Evolutionary conservation across 2,113 vertebrate genomes (phyloP).

Genomic region (Cichladusa arquata): DNA sequence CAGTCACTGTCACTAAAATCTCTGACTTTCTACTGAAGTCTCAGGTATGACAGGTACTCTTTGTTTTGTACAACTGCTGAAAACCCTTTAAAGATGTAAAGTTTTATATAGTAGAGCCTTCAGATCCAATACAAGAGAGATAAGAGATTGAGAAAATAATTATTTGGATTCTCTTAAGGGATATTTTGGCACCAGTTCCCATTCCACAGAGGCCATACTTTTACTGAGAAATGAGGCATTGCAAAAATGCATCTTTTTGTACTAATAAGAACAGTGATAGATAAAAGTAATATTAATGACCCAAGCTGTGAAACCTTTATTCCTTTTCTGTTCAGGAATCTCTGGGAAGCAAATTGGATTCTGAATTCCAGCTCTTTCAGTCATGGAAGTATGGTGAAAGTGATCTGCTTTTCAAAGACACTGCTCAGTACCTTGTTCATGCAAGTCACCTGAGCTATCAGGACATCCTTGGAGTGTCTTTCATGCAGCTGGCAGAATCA

Average conservation of each 20-base stretch:
- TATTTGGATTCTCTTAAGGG: background rate
- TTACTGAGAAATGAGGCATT: background rate
- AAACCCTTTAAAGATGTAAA: background rate
- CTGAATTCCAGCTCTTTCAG: conserved; percentile 81
- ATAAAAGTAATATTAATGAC: background rate
- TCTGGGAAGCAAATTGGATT: conserved; percentile 61
- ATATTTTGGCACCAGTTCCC: background rate
- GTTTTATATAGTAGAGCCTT: background rate
- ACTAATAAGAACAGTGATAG: background rate
- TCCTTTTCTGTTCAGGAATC: conserved; percentile 73
- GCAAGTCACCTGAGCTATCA: conserved; percentile 78
- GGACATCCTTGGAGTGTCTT: conserved; percentile 81
- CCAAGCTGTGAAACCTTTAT: background rate
- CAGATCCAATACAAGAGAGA: background rate
- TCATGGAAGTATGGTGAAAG: conserved; percentile 82
- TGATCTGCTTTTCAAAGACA: conserved; percentile 89
- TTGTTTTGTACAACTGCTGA: background rate
- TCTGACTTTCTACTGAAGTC: conserved; percentile 85
- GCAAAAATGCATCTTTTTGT: background rate
- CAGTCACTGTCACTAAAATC: conserved; percentile 81
- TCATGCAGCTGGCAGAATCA: conserved; percentile 74
- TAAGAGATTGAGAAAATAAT: background rate
- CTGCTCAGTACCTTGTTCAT: conserved; percentile 78
- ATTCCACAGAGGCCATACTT: background rate
- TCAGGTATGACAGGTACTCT: conserved; percentile 71